A percentile compares a stretch with the other conserved stretches of the same genome.
Evolutionary conservation across 2,888 invertebrate genomes (phyloP).

Genomic region (Pterostichus niger): DNA sequence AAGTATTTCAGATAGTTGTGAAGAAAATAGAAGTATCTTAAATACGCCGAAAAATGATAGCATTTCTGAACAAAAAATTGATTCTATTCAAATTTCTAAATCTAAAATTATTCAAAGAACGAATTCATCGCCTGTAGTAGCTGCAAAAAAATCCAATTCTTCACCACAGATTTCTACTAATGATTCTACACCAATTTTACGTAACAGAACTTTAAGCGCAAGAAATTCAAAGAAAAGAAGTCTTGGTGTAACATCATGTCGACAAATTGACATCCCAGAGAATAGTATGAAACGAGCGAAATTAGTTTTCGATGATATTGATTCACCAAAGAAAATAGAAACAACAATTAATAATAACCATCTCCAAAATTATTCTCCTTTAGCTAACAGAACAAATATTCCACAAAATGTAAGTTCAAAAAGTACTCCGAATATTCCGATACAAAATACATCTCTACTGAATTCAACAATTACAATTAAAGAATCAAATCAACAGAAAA

Average conservation of each 20-base stretch:
- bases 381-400: neutral
- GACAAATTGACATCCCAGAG: constrained; percentile 72
- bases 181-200: constrained; percentile 56
- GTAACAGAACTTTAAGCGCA: constrained; percentile 15
- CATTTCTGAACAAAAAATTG: neutral
- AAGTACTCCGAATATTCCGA: constrained; percentile 32
- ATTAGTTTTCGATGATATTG: constrained; percentile 70
- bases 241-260: constrained; percentile 72
- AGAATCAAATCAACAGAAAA: constrained; percentile 23
- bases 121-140: constrained; percentile 31
- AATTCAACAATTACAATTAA: constrained; percentile 41
- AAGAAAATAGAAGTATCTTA: constrained; percentile 72
- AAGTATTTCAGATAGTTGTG: constrained; percentile 72
- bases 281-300: constrained; percentile 72
- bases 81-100: neutral
- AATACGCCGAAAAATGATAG: constrained; percentile 14
- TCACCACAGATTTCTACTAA: constrained; percentile 30
- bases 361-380: constrained; percentile 24
- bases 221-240: constrained; percentile 69
- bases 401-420: constrained; percentile 21
- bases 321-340: constrained; percentile 57
- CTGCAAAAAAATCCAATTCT: constrained; percentile 20
- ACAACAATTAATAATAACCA: constrained; percentile 20
- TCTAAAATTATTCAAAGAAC: neutral
- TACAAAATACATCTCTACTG: constrained; percentile 31